Evolutionary conservation across 2,888 invertebrate species (phyloP).

Genomic region (Sclerodermus sp.): DNA sequence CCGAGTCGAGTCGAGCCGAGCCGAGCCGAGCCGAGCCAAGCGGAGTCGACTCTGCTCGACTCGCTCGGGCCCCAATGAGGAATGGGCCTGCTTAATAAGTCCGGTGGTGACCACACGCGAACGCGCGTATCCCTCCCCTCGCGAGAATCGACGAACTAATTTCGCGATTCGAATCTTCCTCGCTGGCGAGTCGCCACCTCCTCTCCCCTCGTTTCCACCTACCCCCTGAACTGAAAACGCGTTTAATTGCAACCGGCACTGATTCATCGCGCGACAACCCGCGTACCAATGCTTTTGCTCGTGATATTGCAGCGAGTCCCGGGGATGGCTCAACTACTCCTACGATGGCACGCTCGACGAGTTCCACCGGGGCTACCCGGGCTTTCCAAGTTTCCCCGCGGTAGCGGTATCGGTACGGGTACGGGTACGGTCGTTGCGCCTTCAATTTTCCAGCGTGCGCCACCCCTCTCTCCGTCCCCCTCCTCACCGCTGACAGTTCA

Average conservation of each 20-base stretch:
- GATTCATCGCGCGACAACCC: too few species aligned
- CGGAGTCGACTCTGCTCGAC: conserved; percentile 3
- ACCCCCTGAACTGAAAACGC: neutral
- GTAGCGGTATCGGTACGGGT: too few species aligned
- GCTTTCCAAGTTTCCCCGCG: too few species aligned
- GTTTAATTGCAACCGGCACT: neutral
- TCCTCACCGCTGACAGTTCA: too few species aligned
- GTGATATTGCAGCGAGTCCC: too few species aligned
- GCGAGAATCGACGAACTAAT: conserved; percentile 34
- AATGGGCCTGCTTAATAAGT: conserved; percentile 45
- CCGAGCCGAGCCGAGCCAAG: neutral
- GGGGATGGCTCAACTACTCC: too few species aligned
- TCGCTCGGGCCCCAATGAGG: conserved; percentile 28
- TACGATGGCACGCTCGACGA: too few species aligned
- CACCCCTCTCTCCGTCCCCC: too few species aligned
- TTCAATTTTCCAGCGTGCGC: too few species aligned
- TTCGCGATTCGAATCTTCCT: conserved; percentile 40
- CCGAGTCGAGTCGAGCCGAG: conserved; percentile 9
- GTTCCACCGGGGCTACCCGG: too few species aligned
- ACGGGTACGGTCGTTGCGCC: too few species aligned
- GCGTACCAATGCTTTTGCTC: too few species aligned
- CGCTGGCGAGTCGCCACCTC: conserved; percentile 30
- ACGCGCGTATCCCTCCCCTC: conserved; percentile 7
- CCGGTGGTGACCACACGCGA: conserved; percentile 44
- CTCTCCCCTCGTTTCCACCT: conserved; percentile 5